Conservation (phyloP, 1,140 invertebrate species). For the Lutraria rhynchaena region DNA sequence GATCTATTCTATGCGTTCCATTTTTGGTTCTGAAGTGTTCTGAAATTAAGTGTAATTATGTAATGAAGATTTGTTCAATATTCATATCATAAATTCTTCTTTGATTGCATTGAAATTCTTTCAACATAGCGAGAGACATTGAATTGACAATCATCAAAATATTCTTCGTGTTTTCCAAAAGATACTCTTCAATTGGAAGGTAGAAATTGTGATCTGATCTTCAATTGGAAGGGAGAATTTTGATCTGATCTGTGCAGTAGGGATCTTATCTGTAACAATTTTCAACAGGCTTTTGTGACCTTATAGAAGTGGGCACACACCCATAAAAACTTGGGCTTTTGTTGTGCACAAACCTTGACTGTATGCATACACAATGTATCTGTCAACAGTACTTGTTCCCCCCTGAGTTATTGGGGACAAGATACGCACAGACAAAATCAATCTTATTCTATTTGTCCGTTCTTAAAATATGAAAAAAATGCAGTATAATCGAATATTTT, state of each 20-base stretch:
- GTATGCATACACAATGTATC: background rate
- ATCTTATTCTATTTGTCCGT: no score
- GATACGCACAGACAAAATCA: constrained; percentile 2
- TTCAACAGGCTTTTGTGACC: constrained; percentile 30
- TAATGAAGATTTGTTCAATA: background rate
- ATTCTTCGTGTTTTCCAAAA: no score
- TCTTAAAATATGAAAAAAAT: no score
- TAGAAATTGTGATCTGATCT: no score
- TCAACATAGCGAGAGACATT: no score
- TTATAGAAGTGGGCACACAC: constrained; percentile 13
- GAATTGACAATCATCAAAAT: no score
- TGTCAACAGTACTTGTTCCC: constrained; percentile 37
- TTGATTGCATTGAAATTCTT: no score
- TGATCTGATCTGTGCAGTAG: background rate
- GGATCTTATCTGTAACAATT: constrained; percentile 23
- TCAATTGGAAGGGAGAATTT: no score
- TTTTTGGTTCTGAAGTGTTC: background rate
- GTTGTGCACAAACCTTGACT: constrained; percentile 8
- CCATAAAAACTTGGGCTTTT: constrained; percentile 28
- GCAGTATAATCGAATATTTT: no score
- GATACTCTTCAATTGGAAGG: no score
- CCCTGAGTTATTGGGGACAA: background rate
- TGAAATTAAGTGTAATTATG: background rate
- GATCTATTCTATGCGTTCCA: background rate
- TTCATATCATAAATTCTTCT: no score